Evolutionary conservation across 2,888 invertebrate species (phyloP).

Genomic region (Teleogryllus oceanicus): DNA sequence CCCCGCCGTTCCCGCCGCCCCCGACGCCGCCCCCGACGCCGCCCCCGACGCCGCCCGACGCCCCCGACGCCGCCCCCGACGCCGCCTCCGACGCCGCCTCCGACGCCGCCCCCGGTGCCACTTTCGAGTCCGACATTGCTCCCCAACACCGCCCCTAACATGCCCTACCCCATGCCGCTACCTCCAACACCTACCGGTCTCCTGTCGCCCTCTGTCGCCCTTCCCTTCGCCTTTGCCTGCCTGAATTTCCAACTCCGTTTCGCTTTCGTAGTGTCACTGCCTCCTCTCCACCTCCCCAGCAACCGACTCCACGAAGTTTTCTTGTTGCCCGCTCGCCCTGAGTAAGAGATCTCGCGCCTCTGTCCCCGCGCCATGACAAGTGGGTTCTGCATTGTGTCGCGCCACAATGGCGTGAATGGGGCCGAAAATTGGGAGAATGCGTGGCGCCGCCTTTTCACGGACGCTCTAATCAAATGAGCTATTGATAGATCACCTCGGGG

Average conservation of each 20-base stretch:
- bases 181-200: too few relatives aligned
- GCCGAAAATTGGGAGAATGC: conserved; percentile 1
- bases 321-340: not conserved
- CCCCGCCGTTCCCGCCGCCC: too few relatives aligned
- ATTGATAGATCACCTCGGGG: not conserved
- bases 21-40: too few relatives aligned
- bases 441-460: not conserved
- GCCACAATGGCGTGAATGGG: conserved; percentile 1
- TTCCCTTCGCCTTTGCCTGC: too few relatives aligned
- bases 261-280: not conserved
- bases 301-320: not conserved
- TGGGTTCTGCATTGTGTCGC: not conserved
- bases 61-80: too few relatives aligned
- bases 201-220: too few relatives aligned
- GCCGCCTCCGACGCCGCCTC: too few relatives aligned
- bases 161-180: too few relatives aligned
- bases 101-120: too few relatives aligned
- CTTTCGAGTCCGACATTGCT: too few relatives aligned
- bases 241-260: not conserved
- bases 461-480: not conserved
- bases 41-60: too few relatives aligned
- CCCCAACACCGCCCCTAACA: too few relatives aligned
- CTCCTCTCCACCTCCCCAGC: not conserved
- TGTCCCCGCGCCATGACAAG: conserved; percentile 18
- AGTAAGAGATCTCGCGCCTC: not conserved